These are phyloP conservation scores for Tetramorium simillimum DNA, from an alignment of 1,140 invertebrate genomes.

Conservation along the genomic window DNA sequence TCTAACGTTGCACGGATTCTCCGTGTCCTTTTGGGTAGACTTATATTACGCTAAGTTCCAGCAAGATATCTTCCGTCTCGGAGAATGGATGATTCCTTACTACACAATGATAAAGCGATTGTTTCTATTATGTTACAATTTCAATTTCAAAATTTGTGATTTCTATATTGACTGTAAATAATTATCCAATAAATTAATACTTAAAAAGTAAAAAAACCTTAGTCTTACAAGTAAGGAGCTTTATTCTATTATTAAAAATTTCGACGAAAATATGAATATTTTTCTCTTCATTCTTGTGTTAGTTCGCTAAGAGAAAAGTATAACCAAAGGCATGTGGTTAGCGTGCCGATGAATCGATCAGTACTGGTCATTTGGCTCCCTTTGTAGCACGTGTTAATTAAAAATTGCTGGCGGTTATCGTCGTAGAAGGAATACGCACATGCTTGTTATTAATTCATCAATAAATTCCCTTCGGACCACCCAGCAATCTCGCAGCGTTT, in stretches of 20 bases:
- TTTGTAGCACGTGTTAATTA: conserved; percentile 78
- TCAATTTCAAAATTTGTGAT: neutral
- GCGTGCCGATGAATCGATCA: conserved; percentile 66
- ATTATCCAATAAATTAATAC: neutral
- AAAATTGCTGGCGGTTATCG: conserved; percentile 79
- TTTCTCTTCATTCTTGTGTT: conserved; percentile 46
- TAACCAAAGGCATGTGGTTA: conserved; percentile 69
- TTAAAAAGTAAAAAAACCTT: neutral
- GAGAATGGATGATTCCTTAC: conserved; percentile 1
- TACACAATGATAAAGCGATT: neutral
- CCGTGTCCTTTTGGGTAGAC: neutral
- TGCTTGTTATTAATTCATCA: conserved; percentile 76
- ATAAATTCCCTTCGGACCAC: conserved; percentile 70
- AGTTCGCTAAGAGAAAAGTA: conserved; percentile 64
- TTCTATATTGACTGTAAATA: neutral
- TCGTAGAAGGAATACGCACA: conserved; percentile 70
- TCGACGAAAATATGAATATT: conserved; percentile 39
- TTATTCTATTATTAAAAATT: neutral
- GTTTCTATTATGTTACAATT: neutral
- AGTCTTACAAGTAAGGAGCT: neutral
- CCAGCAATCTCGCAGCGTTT: conserved; percentile 53
- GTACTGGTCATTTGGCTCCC: conserved; percentile 71
- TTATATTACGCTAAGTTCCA: neutral
- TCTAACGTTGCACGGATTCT: neutral
- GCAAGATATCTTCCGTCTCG: neutral